Evolutionary conservation across 2,888 invertebrate species (phyloP).

Genomic region (Synanthedon tipuliformis): DNA sequence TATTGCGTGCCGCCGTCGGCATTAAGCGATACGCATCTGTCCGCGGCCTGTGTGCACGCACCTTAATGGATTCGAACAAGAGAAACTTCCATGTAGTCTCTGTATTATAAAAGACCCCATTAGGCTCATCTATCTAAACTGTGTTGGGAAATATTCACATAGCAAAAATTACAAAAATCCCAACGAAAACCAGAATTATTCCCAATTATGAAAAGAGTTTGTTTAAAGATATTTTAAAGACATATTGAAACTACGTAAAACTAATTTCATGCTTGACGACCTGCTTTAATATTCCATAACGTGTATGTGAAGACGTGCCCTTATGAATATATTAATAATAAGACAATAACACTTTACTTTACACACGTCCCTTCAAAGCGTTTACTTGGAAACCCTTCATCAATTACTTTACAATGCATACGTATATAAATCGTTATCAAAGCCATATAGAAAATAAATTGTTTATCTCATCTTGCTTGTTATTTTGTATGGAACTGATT

Average conservation of each 20-base stretch:
- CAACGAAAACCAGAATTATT: conserved; percentile 6
- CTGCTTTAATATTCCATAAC: background rate
- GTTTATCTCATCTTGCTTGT: too few relatives aligned
- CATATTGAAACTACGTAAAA: background rate
- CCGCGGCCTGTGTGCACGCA: conserved; percentile 21
- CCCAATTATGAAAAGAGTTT: background rate
- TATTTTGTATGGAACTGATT: too few relatives aligned
- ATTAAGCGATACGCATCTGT: conserved; percentile 26
- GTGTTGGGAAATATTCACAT: too few relatives aligned
- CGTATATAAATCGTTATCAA: too few relatives aligned
- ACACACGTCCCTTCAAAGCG: background rate
- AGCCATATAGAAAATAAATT: too few relatives aligned
- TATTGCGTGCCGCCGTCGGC: conserved; percentile 30
- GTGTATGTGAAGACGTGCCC: background rate
- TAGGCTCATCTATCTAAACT: too few relatives aligned
- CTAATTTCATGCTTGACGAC: background rate
- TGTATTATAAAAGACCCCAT: too few relatives aligned
- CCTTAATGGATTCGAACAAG: conserved; percentile 55
- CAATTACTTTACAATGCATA: background rate
- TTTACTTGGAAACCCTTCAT: background rate
- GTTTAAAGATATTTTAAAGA: background rate
- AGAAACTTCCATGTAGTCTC: conserved; percentile 24
- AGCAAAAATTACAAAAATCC: too few relatives aligned
- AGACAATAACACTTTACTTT: background rate
- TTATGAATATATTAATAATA: conserved; percentile 1